Evolutionary conservation across 2,113 vertebrate genomes (phyloP), one percentile per base, ranked within the genome.

Genomic region (Macquaria australasica): DNA sequence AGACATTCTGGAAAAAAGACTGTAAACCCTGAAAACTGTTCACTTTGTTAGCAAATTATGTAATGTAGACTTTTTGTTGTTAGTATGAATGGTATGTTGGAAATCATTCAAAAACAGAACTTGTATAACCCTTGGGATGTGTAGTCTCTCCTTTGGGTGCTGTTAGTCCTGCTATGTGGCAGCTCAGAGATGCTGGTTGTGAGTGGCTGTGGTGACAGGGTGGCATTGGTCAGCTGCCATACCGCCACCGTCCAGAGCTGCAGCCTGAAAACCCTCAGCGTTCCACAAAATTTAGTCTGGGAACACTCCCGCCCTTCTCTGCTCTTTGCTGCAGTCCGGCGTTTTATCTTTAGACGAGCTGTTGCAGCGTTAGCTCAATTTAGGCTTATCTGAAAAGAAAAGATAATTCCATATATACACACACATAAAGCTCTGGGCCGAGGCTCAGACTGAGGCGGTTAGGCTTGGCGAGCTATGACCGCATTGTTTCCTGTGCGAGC

Each of bases 351-450:
- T 12, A 48, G 82, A 58, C 16, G 1, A 39, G 78, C 73, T 31
- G 78, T 20, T 51, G 66, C 59, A 25, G 43, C 14, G 28, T 78
- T 69, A 14, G 73, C 77, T 63, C 41, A 51, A 41, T 80, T 68
- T 31, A 60, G 59, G 66, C 70, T 86, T 82, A 84, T 88, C 86
- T 88, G 31, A 34, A 34, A 34, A 62, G 18, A 58, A n/a, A 63
- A 72, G 70, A 82, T 68, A 73, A 67, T 50, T 69, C 66, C 37
- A 31, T 34, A 79, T 48, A 56, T 15, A 68, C 5, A 72, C 10
- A 43, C 62, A 50, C 34, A 72, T 8, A 34, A 9, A 41, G 67
- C 39, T 80, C 45, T 37, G 80, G 68, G 77, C 80, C 60, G 53
- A 71, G 25, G 18, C 60, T 48, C 50, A 66, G 28, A 21, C 50